Base-by-base conservation (phyloP, 2,888 invertebrate species). In the Hemistola chrysoprasaria region DNA sequence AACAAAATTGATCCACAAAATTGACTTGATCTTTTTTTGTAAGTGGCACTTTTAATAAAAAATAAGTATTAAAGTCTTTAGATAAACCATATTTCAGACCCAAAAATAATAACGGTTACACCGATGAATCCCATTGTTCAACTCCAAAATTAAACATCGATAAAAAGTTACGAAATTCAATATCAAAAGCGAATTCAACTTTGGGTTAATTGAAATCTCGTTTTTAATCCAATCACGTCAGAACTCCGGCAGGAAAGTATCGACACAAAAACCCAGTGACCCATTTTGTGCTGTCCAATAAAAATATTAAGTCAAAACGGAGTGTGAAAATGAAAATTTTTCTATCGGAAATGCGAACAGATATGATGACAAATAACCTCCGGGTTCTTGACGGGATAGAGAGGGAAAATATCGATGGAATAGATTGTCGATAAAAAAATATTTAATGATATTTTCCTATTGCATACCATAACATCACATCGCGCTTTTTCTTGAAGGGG, bases 321-420 rank as follows among this genome's bases (percentile, higher is more conserved):
- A n/a, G 16, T 22, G 21, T 29, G 24, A 21, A 38, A 40, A 30
- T 28, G 28, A 34, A 23, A 29, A 22, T 3, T 30, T 24, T 31
- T 31, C 29, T 8, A 8, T 25, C n/a, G 31, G 8, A 31, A 25
- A 16, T 16, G 24, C 40, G 44, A 39, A 31, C 22, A 16, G 30
- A 35, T 22, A 25, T 44, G 54, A 50, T 55, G 66, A 65, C 62
- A 55, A 56, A 67, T 54, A 50, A 58, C 55, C 53, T 64, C 63
- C 63, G 56, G 50, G 32, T 16, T 30, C 10, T 5, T 3, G 11
- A 8, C 6, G 8, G 35, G 20, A 16, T 36, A 32, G 27, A 36
- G 26, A 22, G 11, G 20, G 16, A 16, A 2, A 16, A 16, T 16
- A 4, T 16, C 4, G 16, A 2, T 16, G 4, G 16, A n/a, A n/a